Conservation (phyloP, 2,888 invertebrate species). For the Ennomos fuscantarius region DNA sequence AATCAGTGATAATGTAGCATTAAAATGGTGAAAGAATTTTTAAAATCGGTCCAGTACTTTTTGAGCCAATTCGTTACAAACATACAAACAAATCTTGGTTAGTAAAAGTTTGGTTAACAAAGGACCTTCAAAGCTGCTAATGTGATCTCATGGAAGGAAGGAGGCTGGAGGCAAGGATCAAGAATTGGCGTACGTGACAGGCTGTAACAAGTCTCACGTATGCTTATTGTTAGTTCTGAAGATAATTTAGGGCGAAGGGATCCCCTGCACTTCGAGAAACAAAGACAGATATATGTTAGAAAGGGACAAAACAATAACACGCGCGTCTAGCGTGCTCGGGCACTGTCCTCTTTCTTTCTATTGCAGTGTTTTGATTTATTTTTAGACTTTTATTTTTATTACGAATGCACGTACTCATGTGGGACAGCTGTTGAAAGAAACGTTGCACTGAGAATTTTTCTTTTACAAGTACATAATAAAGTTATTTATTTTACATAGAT, state of each 20-base stretch:
- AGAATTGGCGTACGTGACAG: conserved; percentile 30
- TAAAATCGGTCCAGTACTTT: too few relatives aligned
- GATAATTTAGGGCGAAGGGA: conserved; percentile 30
- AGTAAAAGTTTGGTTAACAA: too few relatives aligned
- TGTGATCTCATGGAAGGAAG: too few relatives aligned
- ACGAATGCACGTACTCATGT: not conserved
- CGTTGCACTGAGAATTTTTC: too few relatives aligned
- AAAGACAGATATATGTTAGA: conserved; percentile 37
- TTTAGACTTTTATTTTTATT: conserved; percentile 14
- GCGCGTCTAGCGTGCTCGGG: conserved; percentile 40
- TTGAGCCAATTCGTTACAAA: too few relatives aligned
- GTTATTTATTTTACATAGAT: too few relatives aligned
- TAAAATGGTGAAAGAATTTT: too few relatives aligned
- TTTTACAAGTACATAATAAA: too few relatives aligned
- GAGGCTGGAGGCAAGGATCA: too few relatives aligned
- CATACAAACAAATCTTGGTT: too few relatives aligned
- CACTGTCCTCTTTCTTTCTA: conserved; percentile 29
- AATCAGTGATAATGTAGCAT: too few relatives aligned
- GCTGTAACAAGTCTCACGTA: conserved; percentile 28
- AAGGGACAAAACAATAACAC: conserved; percentile 52
- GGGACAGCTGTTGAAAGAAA: not conserved
- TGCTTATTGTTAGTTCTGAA: conserved; percentile 19
- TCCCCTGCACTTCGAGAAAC: conserved; percentile 26
- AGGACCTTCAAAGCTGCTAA: not conserved
- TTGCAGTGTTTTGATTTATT: conserved; percentile 20